Evolutionary conservation across 2,113 vertebrate species (phyloP).

Genomic region (Astur gentilis): DNA sequence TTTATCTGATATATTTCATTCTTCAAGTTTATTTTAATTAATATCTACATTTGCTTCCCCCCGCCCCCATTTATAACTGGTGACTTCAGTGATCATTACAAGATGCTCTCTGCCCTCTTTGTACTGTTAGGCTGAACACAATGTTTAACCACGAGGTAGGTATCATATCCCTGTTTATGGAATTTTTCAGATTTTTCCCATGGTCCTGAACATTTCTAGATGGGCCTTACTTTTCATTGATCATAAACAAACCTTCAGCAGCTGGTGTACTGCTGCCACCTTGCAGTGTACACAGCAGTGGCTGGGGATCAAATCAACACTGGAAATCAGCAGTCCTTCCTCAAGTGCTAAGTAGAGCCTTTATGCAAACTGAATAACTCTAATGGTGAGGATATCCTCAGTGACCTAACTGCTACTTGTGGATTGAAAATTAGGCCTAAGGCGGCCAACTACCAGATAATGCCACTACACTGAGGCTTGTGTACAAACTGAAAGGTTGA

Average conservation of each 20-base stretch:
- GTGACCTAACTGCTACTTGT: background rate
- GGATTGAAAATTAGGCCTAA: background rate
- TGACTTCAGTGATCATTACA: background rate
- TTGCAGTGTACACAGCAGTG: background rate
- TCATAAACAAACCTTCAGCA: background rate
- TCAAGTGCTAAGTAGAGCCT: background rate
- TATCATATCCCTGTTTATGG: background rate
- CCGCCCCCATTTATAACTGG: background rate
- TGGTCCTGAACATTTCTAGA: background rate
- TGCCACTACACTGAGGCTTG: background rate
- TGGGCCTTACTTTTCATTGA: background rate
- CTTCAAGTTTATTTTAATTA: background rate
- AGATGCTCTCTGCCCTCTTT: background rate
- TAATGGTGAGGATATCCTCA: background rate
- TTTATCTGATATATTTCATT: background rate
- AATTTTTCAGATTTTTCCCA: background rate
- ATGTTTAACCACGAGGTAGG: background rate
- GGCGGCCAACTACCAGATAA: background rate
- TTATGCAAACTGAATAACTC: background rate
- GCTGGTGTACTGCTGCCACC: background rate
- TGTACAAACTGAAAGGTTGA: background rate
- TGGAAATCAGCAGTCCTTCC: background rate
- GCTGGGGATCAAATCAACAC: background rate
- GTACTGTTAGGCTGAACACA: background rate
- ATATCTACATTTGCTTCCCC: background rate